Percentiles rank a stretch among this genome's conserved stretches.
Conservation (phyloP, 2,797 vertebrate species). For the Sylvia borin region DNA sequence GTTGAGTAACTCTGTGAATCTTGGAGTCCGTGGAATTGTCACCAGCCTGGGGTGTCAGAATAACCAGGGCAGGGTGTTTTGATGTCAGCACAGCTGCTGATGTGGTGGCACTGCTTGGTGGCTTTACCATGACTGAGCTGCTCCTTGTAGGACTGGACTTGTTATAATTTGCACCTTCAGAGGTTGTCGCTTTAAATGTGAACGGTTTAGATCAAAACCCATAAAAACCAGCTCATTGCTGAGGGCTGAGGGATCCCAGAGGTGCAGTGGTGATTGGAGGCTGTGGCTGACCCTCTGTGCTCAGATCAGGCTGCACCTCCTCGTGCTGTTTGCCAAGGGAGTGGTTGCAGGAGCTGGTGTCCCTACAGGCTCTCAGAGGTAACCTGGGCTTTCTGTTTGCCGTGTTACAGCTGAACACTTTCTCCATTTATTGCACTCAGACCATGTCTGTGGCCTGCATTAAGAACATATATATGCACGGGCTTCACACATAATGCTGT, state of each 20-base stretch:
- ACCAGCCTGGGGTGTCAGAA: background rate
- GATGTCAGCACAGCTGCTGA: accelerated
- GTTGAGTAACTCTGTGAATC: background rate
- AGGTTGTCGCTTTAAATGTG: background rate
- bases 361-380: background rate
- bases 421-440: background rate
- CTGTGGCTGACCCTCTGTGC: background rate
- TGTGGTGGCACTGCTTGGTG: background rate
- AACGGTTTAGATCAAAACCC: background rate
- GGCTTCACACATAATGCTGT: background rate
- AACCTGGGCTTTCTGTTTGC: background rate
- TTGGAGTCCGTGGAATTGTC: background rate
- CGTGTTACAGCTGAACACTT: accelerated
- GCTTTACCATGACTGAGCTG: background rate
- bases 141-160: background rate
- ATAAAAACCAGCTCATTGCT: background rate
- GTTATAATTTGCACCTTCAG: background rate
- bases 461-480: accelerated
- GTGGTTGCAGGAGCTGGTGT: background rate
- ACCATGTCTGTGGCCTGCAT: background rate
- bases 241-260: background rate
- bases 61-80: background rate
- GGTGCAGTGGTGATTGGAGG: background rate
- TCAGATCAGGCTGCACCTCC: background rate
- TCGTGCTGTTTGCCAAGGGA: background rate